These are phyloP conservation scores for Eupithecia subumbrata DNA, from an alignment of 2,888 invertebrate genomes.

Conservation along the genomic window DNA sequence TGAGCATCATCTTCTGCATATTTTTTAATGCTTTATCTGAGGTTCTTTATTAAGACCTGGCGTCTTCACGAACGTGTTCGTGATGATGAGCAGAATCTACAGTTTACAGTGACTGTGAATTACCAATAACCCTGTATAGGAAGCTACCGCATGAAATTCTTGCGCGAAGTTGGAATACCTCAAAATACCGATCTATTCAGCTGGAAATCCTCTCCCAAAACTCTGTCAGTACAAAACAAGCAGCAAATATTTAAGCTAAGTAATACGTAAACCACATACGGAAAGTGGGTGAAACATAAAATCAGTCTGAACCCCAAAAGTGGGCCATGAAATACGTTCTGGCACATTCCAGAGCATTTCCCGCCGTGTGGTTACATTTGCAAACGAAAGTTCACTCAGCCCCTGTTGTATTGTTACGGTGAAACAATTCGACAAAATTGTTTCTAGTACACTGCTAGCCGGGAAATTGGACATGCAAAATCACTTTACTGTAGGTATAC, in stretches of 20 bases:
- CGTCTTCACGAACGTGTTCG: no score
- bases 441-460: slow-evolving; percentile 42
- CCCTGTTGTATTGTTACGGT: slow-evolving; percentile 35
- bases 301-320: slow-evolving; percentile 10
- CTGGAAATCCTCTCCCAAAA: background rate
- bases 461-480: slow-evolving; percentile 3
- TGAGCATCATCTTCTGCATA: background rate
- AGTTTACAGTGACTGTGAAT: no score
- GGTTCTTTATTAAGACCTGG: no score
- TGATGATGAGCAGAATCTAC: no score
- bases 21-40: background rate
- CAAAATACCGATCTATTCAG: background rate
- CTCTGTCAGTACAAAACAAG: background rate
- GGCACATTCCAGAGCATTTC: slow-evolving; percentile 27
- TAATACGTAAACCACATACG: background rate
- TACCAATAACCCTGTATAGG: no score
- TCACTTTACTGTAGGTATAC: background rate
- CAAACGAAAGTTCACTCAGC: slow-evolving; percentile 25
- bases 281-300: slow-evolving; percentile 18
- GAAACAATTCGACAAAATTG: slow-evolving; percentile 47
- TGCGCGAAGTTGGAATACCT: background rate
- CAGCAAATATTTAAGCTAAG: slow-evolving; percentile 1
- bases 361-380: slow-evolving; percentile 31
- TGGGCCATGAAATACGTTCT: slow-evolving; percentile 1
- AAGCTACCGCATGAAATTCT: background rate